These are phyloP conservation scores for Psephotus haematonotus DNA, from an alignment of 2,113 vertebrate species.

Conservation along the genomic window DNA sequence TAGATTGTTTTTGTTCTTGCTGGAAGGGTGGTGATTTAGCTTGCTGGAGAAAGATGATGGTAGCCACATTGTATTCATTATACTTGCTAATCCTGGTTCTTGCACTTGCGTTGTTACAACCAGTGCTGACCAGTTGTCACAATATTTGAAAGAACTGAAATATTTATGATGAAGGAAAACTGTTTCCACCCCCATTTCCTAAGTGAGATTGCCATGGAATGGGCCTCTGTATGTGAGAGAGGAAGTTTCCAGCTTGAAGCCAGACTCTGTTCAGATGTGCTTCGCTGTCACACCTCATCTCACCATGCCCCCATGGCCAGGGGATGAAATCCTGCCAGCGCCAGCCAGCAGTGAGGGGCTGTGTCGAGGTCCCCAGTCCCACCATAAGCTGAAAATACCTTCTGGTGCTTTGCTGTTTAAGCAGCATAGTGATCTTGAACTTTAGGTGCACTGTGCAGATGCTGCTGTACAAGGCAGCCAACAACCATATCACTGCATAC, in stretches of 20 bases:
- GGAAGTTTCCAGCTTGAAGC: not conserved
- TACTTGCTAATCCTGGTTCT: not conserved
- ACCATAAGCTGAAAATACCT: accelerated
- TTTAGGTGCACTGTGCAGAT: not conserved
- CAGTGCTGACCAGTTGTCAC: not conserved
- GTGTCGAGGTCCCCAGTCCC: not conserved
- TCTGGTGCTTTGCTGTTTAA: not conserved
- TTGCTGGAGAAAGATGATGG: not conserved
- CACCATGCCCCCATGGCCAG: accelerated
- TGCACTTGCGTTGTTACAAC: not conserved
- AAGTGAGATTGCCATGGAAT: not conserved
- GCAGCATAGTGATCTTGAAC: not conserved
- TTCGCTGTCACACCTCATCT: not conserved
- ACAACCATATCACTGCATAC: not conserved
- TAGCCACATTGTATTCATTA: conserved; percentile 3
- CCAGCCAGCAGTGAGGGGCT: not conserved
- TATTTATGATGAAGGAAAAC: not conserved
- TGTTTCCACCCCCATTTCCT: accelerated
- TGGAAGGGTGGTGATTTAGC: not conserved
- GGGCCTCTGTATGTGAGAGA: accelerated
- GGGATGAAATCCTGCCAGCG: accelerated
- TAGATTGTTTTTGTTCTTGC: conserved; percentile 48
- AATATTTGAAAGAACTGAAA: not conserved
- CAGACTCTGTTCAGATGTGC: not conserved
- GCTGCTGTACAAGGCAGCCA: not conserved